phyloP scores from a whole-genome alignment of 2,888 invertebrate genomes.

The Drosophila monieri region DNA sequence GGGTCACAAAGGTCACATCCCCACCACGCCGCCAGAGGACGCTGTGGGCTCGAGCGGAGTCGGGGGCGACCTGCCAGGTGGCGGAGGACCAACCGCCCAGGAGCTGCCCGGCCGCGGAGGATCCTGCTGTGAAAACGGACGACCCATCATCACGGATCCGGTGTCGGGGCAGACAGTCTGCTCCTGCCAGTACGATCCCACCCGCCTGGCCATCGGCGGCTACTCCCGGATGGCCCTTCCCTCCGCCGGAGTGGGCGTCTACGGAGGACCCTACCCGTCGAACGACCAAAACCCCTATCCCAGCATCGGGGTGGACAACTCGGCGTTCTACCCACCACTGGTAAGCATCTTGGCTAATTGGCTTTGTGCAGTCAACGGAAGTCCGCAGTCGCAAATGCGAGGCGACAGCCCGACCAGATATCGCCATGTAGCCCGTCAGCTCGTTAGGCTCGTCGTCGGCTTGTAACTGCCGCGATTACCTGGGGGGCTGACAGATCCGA shows the following conservation, averaged over 20 bases:
- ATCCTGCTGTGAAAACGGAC: conserved; percentile 94
- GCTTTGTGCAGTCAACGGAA: conserved; percentile 66
- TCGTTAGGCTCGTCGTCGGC: conserved; percentile 32
- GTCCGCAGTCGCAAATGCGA: conserved; percentile 58
- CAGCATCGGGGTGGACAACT: conserved; percentile 96
- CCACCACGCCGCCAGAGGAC: conserved; percentile 50
- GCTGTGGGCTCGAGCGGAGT: conserved; percentile 9
- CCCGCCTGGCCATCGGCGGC: conserved; percentile 91
- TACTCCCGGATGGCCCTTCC: conserved; percentile 89
- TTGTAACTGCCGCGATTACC: conserved; percentile 45
- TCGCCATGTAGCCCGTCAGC: conserved; percentile 42
- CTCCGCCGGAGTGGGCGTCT: conserved; percentile 91
- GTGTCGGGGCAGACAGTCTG: conserved; percentile 96
- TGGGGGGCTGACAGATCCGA: conserved; percentile 40
- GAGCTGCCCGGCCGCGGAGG: conserved; percentile 66
- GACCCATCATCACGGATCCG: conserved; percentile 96
- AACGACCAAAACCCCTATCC: conserved; percentile 97
- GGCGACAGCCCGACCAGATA: conserved; percentile 67
- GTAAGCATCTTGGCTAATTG: conserved; percentile 87
- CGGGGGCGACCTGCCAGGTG: conserved; percentile 54
- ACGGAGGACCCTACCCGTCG: conserved; percentile 94
- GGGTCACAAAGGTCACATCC: conserved; percentile 48
- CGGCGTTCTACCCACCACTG: conserved; percentile 97
- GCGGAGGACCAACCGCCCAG: conserved; percentile 54
- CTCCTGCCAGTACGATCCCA: conserved; percentile 96